Evolutionary conservation across 2,797 vertebrate genomes (phyloP), one percentile per base, ranked within the genome.

Genomic region (Prionace glauca): DNA sequence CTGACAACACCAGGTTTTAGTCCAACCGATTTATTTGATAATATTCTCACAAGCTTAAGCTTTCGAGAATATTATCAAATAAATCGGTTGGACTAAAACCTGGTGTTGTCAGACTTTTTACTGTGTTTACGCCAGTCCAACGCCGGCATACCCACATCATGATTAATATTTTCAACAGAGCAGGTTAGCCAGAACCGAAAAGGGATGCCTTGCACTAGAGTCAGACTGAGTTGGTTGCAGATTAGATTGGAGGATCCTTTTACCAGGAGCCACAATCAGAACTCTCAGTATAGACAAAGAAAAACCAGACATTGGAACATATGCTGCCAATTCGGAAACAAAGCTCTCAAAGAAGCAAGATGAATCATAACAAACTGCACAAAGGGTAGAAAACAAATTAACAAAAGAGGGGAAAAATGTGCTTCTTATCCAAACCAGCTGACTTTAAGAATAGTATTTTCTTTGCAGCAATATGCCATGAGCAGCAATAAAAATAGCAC

Each of bases 261-360:
- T 74, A 32, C 14, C 26, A 95, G 3, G 2, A 26, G 67, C 72
- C 71, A 60, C 18, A 18, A 74, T 95, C 2, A 1, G 4, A 14
- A 60, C 16, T 20, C 3, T 56, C 71, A 18, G 14, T n/a, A 45
- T n/a, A 20, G 71, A 45, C 71, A n/a, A 41, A 77, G 24, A 77
- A 74, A 29, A 50, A 56, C 50, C 22, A 69, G 41, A 95, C 45
- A 7, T 29, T 50, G 11, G 69, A 77, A 77, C 41, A 16, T 95
- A 56, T 74, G 45, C 45, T 74, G 45, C 45, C 71, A 94, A 94
- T 29, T 72, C 36, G 60, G 77, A 95, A 95, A 95, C 26, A 50
- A 94, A 32, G 41, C 26, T 77, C 29, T 67, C 93, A 74, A 94
- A 94, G 93, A 50, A 94, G 71, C 69, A 45, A 72, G 69, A 74